These are phyloP conservation scores for Platycercus adscitus DNA, from an alignment of 2,113 vertebrate genomes.

Conservation along the genomic window DNA sequence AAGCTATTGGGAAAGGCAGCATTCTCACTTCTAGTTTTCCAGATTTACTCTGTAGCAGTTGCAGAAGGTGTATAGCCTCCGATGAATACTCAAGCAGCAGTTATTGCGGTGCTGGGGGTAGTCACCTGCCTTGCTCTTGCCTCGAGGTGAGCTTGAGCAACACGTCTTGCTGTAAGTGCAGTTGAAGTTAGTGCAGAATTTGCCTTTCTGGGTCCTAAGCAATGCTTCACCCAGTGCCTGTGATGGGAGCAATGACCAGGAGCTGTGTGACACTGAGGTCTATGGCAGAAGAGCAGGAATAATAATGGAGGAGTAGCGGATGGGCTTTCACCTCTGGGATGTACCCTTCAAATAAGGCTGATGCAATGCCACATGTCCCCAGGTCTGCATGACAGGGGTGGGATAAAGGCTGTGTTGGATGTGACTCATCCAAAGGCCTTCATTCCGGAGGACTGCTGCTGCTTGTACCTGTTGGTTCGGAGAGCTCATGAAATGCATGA, in stretches of 20 bases:
- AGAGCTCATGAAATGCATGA: not conserved
- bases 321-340: not conserved
- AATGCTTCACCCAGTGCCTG: accelerated
- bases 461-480: accelerated
- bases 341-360: not conserved
- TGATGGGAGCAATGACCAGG: accelerated
- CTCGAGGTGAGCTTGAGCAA: not conserved
- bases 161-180: accelerated
- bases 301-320: accelerated
- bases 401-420: not conserved
- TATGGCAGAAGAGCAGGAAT: accelerated
- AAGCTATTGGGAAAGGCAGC: not conserved
- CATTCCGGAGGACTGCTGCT: accelerated
- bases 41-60: not conserved
- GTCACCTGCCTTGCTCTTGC: accelerated
- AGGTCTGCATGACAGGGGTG: not conserved
- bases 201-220: not conserved
- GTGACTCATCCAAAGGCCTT: not conserved
- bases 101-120: not conserved
- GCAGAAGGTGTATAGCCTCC: not conserved
- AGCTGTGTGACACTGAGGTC: not conserved
- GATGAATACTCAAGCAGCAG: not conserved
- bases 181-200: not conserved
- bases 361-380: accelerated
- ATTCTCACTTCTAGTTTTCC: not conserved